Percentiles rank a stretch among this genome's conserved stretches.
Conservation (phyloP, 2,888 invertebrate genomes). For the Pachymerium ferrugineum region DNA sequence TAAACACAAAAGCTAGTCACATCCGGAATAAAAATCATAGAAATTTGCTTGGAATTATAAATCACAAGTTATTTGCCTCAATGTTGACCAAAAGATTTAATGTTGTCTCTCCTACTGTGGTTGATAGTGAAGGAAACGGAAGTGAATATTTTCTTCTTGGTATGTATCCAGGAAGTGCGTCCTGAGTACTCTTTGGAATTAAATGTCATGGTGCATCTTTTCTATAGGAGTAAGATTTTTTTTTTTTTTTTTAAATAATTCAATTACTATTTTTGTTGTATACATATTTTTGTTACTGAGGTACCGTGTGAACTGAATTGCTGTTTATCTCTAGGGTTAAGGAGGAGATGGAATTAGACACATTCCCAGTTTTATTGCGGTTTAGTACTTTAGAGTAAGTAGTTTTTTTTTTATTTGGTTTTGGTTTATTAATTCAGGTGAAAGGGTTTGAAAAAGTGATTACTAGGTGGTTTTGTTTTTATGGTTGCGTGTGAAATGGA, state of each 20-base stretch:
- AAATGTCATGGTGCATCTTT: slow-evolving; percentile 2
- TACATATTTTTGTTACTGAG: not conserved
- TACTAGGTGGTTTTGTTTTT: not conserved
- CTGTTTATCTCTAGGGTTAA: slow-evolving; percentile 16
- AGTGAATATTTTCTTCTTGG: slow-evolving; percentile 15
- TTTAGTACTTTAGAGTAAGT: slow-evolving; percentile 19
- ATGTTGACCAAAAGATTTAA: too few species aligned
- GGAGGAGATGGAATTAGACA: slow-evolving; percentile 10
- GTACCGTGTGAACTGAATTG: not conserved
- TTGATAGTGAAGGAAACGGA: slow-evolving; percentile 16
- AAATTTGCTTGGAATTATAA: too few species aligned
- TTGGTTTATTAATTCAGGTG: slow-evolving; percentile 24
- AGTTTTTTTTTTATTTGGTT: not conserved
- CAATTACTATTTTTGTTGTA: not conserved
- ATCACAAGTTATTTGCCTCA: too few species aligned
- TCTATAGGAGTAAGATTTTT: not conserved
- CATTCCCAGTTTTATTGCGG: slow-evolving; percentile 22
- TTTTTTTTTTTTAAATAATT: slow-evolving; percentile 1
- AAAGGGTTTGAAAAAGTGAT: not conserved
- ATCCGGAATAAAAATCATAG: too few species aligned
- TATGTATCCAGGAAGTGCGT: slow-evolving; percentile 23
- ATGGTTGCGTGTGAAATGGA: slow-evolving; percentile 2
- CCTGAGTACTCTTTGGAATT: slow-evolving; percentile 7
- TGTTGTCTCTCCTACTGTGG: too few species aligned
- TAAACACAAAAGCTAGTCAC: too few species aligned